Percentiles rank a stretch among this genome's conserved stretches.
These are phyloP conservation scores for Protomyctophum bolini DNA, from an alignment of 2,113 vertebrate genomes.

Conservation along the genomic window DNA sequence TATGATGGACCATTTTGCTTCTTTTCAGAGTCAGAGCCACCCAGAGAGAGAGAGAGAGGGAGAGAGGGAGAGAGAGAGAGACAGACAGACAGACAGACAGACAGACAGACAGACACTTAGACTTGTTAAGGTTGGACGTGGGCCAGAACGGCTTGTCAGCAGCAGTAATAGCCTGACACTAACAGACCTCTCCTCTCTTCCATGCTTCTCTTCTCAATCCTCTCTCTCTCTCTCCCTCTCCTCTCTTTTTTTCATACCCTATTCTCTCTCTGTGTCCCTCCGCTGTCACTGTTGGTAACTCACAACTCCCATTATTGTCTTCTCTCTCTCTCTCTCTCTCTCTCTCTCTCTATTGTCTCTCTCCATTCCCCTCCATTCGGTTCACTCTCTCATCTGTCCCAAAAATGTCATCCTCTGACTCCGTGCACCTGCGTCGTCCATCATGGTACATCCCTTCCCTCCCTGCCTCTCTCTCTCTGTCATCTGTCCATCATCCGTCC, in stretches of 20 bases:
- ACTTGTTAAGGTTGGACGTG: constrained; percentile 55
- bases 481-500: background rate
- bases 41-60: constrained; percentile 31
- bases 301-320: background rate
- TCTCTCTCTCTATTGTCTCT: background rate
- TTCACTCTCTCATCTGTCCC: background rate
- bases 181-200: constrained; percentile 34
- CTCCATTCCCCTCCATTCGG: background rate
- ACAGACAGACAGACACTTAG: constrained; percentile 25
- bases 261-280: background rate
- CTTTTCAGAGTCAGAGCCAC: constrained; percentile 30
- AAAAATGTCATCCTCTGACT: background rate
- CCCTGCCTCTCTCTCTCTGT: background rate
- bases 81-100: constrained; percentile 35
- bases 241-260: background rate
- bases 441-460: background rate
- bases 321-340: background rate
- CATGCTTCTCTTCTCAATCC: background rate
- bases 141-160: constrained; percentile 46
- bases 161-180: constrained; percentile 34
- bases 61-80: constrained; percentile 35
- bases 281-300: constrained; percentile 4
- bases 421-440: background rate
- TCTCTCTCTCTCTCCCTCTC: background rate
- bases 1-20: constrained; percentile 24